Evolutionary conservation across 2,888 invertebrate species (phyloP), one percentile per base, ranked within the genome.

Genomic region (Eretmocerus hayati): DNA sequence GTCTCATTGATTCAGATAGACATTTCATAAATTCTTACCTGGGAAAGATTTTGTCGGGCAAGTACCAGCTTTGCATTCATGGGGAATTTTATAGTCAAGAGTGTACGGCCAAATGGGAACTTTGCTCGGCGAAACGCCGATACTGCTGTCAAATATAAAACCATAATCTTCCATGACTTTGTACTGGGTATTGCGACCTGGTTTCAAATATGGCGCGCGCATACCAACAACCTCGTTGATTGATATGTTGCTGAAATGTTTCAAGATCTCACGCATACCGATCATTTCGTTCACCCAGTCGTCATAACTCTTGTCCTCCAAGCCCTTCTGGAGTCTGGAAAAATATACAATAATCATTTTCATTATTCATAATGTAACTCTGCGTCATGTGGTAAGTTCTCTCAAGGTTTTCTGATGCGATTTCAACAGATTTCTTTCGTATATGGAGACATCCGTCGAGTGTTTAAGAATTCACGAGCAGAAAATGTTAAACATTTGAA

Each of bases 221-320:
- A 91, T 83, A 42, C 92, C 92, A 26, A 89, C 86, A 32, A 92
- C 81, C 64, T 91, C 90, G 45, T 81, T 81, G 42, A 81, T 81
- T 13, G 88, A 83, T 52, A 92, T 80, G 71, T 90, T 90, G 9
- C 90, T 79, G 66, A 91, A 90, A 64, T 83, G 81, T 54, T 80
- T 79, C 20, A 92, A 75, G 60, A 92, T 90, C 71, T 90, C 90
- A 54, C 90, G 79, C 91, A 92, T 91, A 42, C 91, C 91, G 60
- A 92, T 87, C 89, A 91, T 90, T 74, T 92, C 92, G 19, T 90
- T 89, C 0, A 86, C 87, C 92, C 92, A 93, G 69, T 90, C 90
- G 74, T 92, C 91, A 70, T 90, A 88, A 46, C 87, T 87, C 71
- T 89, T 87, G 72, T 89, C 88, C 74, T 93, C 89, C 9, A 94